A percentile compares a stretch with the other conserved stretches of the same genome.
Conservation (phyloP, 2,113 vertebrate genomes). For the Deroptyus accipitrinus region DNA sequence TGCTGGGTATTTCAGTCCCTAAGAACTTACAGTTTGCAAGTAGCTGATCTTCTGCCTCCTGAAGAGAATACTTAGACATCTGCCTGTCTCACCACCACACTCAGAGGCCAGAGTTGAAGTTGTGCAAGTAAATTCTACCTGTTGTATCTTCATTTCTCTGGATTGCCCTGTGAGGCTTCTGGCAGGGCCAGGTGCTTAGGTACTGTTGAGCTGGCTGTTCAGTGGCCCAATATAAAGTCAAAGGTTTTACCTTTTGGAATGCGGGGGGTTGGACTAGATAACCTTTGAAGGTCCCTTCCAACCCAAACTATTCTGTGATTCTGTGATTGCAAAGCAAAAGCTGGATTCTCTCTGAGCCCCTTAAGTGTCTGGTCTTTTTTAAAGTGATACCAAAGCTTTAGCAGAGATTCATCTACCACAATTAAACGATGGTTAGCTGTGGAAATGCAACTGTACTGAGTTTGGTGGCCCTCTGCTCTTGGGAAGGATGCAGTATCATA, state of each 20-base stretch:
- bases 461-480: background rate
- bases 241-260: background rate
- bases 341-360: background rate
- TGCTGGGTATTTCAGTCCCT: background rate
- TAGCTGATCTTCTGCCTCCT: background rate
- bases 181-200: background rate
- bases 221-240: background rate
- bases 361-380: background rate
- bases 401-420: background rate
- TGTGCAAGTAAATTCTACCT: background rate
- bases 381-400: background rate
- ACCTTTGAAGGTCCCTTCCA: background rate
- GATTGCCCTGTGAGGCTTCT: background rate
- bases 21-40: background rate
- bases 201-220: background rate
- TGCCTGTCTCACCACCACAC: background rate
- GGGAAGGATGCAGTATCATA: background rate
- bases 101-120: background rate
- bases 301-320: background rate
- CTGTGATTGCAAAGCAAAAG: background rate
- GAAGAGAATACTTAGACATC: background rate
- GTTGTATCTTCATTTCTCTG: background rate
- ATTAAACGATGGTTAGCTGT: background rate
- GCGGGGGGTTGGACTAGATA: background rate
- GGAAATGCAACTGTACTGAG: background rate